phyloP scores from a whole-genome alignment of 30 jellyfish, hydroid and myxozoan species.

The Catostylus mosaicus region DNA sequence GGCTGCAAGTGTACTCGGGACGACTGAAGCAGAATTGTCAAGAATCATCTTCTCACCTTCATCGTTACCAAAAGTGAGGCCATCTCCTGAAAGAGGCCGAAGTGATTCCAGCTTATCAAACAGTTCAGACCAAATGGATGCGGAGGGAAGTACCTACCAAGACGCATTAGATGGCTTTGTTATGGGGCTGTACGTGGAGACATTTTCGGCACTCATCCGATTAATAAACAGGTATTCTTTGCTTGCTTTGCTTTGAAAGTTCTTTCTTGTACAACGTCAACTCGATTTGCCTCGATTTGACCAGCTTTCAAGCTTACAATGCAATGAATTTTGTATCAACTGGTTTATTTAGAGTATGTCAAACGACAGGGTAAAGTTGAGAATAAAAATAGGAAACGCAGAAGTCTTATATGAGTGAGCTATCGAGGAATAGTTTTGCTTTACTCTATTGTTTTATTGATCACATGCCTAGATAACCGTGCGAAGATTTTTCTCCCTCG shows the following conservation, averaged over 20 bases:
- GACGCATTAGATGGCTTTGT: slow-evolving; percentile 88
- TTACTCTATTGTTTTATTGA: too few species aligned
- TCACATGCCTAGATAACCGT: too few species aligned
- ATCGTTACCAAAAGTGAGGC: slow-evolving; percentile 50
- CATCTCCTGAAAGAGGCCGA: slow-evolving; percentile 52
- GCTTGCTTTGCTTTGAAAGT: neutral
- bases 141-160: slow-evolving; percentile 47
- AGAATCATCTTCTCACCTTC: slow-evolving; percentile 78
- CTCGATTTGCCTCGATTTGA: neutral
- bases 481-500: too few species aligned
- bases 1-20: slow-evolving; percentile 93
- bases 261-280: neutral
- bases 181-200: slow-evolving; percentile 93
- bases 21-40: slow-evolving; percentile 78
- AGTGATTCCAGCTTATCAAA: slow-evolving; percentile 37
- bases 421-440: too few species aligned
- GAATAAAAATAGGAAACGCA: too few species aligned
- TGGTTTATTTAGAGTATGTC: too few species aligned
- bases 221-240: slow-evolving; percentile 78
- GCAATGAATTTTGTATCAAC: too few species aligned
- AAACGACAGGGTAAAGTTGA: too few species aligned
- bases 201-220: slow-evolving; percentile 87
- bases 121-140: slow-evolving; percentile 19
- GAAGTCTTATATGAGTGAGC: too few species aligned
- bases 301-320: too few species aligned